Evolutionary conservation across 2,888 invertebrate species (phyloP).

Genomic region (Cosmorhoe ocellata): DNA sequence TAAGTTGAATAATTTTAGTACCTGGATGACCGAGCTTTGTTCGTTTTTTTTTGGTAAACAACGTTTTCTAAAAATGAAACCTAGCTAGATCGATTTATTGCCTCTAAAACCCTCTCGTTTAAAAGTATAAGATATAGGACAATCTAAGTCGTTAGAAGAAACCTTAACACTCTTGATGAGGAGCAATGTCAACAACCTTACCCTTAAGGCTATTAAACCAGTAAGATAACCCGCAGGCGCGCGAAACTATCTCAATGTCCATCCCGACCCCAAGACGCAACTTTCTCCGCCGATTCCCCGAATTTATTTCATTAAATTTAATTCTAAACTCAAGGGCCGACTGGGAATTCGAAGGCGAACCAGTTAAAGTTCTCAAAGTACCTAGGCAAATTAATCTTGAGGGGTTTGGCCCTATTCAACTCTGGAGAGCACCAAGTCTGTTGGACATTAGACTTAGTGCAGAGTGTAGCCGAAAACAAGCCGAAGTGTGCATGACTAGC

Average conservation of each 20-base stretch:
- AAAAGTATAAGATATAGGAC: not conserved
- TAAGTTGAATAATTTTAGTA: no score
- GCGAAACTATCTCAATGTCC: slow-evolving; percentile 30
- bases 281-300: slow-evolving; percentile 65
- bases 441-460: slow-evolving; percentile 46
- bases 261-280: slow-evolving; percentile 47
- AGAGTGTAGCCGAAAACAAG: not conserved
- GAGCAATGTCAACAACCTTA: slow-evolving; percentile 16
- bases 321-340: slow-evolving; percentile 74
- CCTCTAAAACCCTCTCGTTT: no score
- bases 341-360: slow-evolving; percentile 76
- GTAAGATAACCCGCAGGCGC: slow-evolving; percentile 23
- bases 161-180: slow-evolving; percentile 18
- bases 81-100: no score
- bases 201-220: slow-evolving; percentile 14
- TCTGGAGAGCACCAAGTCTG: slow-evolving; percentile 66
- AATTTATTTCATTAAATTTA: slow-evolving; percentile 81
- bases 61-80: no score
- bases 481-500: not conserved
- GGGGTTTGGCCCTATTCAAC: slow-evolving; percentile 77
- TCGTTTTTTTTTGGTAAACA: no score
- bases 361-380: slow-evolving; percentile 78
- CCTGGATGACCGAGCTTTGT: no score
- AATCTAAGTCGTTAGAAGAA: slow-evolving; percentile 11
- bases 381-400: slow-evolving; percentile 79